A percentile compares a stretch with the other conserved stretches of the same genome.
Evolutionary conservation across 23 tunicate species (phyloP).

Genomic region (Oikopleura dioica): DNA sequence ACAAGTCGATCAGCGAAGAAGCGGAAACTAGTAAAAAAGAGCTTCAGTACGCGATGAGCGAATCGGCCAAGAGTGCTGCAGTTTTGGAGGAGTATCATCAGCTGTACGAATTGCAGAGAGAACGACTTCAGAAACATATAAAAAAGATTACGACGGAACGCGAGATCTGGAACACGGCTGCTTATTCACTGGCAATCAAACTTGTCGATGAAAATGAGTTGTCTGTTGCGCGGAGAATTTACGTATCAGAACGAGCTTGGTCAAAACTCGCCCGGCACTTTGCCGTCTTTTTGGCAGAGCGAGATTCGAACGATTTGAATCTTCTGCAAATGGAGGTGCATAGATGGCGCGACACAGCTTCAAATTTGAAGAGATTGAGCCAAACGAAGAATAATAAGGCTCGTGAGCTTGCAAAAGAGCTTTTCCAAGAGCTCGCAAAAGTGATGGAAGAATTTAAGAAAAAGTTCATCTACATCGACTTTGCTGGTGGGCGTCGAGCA

Average conservation of each 20-base stretch:
- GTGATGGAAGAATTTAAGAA: neutral
- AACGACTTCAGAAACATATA: conserved; percentile 29
- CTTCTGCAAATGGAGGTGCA: neutral
- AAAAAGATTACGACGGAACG: conserved; percentile 20
- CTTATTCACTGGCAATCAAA: conserved; percentile 43
- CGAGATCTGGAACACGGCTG: conserved; percentile 51
- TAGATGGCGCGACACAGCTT: conserved; percentile 10
- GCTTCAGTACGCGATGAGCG: conserved; percentile 20
- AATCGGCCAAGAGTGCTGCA: conserved; percentile 34
- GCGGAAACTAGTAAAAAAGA: conserved; percentile 23
- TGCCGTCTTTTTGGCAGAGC: neutral
- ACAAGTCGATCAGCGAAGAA: conserved; percentile 17
- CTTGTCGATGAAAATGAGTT: conserved; percentile 15
- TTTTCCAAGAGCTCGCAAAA: neutral
- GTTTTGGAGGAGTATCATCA: conserved; percentile 63
- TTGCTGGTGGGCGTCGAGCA: neutral
- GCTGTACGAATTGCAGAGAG: conserved; percentile 63
- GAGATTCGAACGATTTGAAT: neutral
- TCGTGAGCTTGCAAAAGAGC: neutral
- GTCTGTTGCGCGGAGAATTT: neutral
- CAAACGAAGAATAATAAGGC: neutral
- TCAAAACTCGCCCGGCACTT: neutral
- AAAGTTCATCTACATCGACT: neutral
- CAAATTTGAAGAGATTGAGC: too few species aligned
- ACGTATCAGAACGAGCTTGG: conserved; percentile 10